Base-by-base conservation (phyloP, 2,888 invertebrate species). In the Calliscelio sp. region DNA sequence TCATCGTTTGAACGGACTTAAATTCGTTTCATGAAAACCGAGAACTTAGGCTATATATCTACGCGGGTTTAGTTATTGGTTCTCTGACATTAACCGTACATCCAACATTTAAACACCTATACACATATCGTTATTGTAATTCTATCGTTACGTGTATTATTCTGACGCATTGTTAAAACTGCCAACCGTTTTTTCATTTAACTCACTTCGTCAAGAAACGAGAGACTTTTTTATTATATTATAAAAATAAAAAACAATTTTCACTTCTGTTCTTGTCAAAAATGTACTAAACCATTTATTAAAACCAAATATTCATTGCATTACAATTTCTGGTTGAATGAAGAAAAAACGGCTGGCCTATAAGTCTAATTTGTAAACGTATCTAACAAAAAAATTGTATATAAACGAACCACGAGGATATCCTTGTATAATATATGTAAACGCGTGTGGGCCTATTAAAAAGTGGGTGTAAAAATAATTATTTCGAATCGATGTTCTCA, bases 101-200 rank as follows among this genome's bases (percentile, higher is more conserved):
- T 78, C 51, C 66, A 83, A 83, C 82, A 83, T 73, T 20, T 24
- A 83, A 66, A 83, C 82, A 81, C 38, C 66, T 81, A 83, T 78
- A 65, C 71, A 82, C 57, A 61, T 70, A 65, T 77, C 65, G 22
- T 53, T 77, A 59, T 59, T 24, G 6, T 71, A 73, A 22, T 46
- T 55, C 57, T 79, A 80, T 51, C 46, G 16, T 65, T 74, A 68
- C 49, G 59, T 81, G 71, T 49, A 28, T 55, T 53, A 8, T 57
- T 59, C 16, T 55, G 53, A 38, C 51, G 46, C 63, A 10, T 32
- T 46, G 14, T 63, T 81, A 7, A 32, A 57, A 18, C n/a, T 18
- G 24, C 55, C 35, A 25, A 63, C 38, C 22, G n/a, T n/a, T n/a
- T n/a, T n/a, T n/a, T n/a, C n/a, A n/a, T n/a, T n/a, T n/a, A n/a